Conservation (phyloP, 2,113 vertebrate genomes). For the Neodon shergylaensis region DNA sequence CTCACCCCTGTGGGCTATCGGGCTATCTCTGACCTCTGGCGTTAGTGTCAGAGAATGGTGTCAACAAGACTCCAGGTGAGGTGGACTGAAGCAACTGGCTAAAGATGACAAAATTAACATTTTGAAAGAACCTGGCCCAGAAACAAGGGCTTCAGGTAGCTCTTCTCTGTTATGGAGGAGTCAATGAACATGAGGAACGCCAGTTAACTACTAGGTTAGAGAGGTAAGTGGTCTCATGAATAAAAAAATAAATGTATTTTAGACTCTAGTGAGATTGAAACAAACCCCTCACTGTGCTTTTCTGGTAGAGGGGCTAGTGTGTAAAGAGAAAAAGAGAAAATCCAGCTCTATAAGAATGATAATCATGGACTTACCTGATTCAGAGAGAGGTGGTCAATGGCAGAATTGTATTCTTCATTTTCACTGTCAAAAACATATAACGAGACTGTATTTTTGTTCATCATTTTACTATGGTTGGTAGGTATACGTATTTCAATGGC, state of each 20-base stretch:
- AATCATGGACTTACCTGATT: conserved; percentile 68
- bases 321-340: not conserved
- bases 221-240: not conserved
- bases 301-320: not conserved
- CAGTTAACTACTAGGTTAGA: not conserved
- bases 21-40: not conserved
- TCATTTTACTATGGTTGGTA: not conserved
- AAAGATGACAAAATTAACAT: not conserved
- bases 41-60: not conserved
- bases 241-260: not conserved
- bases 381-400: conserved; percentile 51
- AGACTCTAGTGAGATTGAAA: not conserved
- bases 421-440: conserved; percentile 69
- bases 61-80: not conserved
- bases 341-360: not conserved
- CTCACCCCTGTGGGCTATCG: not conserved
- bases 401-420: conserved; percentile 60
- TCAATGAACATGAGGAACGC: not conserved
- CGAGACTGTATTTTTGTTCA: conserved; percentile 36
- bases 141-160: not conserved
- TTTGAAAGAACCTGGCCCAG: not conserved
- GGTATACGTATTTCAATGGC: conserved; percentile 7
- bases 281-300: not conserved
- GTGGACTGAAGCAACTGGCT: not conserved
- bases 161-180: not conserved